Evolutionary conservation across 2,113 vertebrate species (phyloP).

Genomic region (Pachycephala philippinensis): DNA sequence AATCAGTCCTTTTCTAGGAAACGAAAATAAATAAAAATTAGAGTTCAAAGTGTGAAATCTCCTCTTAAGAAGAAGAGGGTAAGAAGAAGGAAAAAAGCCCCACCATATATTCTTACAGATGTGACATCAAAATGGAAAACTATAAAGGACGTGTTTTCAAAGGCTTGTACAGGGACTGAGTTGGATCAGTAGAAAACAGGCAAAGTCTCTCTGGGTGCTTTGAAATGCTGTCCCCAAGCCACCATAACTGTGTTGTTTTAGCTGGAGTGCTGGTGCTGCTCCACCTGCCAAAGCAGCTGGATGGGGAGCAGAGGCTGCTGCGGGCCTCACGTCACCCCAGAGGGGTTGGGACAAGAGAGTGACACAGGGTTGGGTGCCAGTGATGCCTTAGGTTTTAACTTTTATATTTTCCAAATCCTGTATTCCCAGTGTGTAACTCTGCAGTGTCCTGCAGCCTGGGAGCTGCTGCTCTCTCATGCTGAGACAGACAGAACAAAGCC

Average conservation of each 20-base stretch:
- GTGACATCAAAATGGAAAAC: constrained; percentile 67
- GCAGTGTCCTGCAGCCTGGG: too few species aligned
- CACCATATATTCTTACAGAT: constrained; percentile 49
- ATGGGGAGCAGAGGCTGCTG: not conserved
- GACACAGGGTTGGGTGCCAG: not conserved
- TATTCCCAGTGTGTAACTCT: too few species aligned
- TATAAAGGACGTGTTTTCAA: constrained; percentile 57
- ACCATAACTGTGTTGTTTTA: not conserved
- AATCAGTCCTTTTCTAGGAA: constrained; percentile 51
- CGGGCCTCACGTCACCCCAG: fast-evolving
- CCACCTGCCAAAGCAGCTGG: not conserved
- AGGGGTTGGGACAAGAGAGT: not conserved
- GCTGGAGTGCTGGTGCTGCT: not conserved
- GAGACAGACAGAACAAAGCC: too few species aligned
- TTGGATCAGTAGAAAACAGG: constrained; percentile 16
- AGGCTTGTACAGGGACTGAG: not conserved
- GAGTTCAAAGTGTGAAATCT: constrained; percentile 24
- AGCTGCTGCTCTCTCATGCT: too few species aligned
- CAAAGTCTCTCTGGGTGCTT: not conserved
- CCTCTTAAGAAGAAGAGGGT: not conserved
- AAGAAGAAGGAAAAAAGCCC: not conserved
- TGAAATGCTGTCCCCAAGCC: not conserved
- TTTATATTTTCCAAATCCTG: too few species aligned
- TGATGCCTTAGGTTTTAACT: too few species aligned
- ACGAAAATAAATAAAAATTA: constrained; percentile 66